Evolutionary conservation across 53 echinoderm and acorn worm genomes (phyloP).

Genomic region (Holothuria leucospilota): DNA sequence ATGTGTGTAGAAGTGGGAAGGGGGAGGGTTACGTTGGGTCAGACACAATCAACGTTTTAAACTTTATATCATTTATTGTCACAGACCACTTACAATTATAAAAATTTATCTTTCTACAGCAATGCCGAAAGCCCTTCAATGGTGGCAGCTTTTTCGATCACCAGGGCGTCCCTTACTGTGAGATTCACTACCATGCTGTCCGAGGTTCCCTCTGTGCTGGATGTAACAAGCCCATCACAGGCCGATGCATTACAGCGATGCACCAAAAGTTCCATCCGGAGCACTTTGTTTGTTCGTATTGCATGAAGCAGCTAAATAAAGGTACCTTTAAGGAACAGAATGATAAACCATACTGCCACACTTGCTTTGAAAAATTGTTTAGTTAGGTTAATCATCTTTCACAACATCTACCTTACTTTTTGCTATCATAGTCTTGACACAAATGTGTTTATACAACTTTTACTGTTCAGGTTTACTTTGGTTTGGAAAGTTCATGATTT

Average conservation of each 20-base stretch:
- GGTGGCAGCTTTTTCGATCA: constrained; percentile 98
- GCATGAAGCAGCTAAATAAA: constrained; percentile 98
- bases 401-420: neutral
- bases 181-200: constrained; percentile 97
- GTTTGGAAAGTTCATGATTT: no score
- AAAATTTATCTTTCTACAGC: constrained; percentile 52
- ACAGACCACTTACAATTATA: no score
- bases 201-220: constrained; percentile 94
- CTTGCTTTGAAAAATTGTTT: constrained; percentile 92
- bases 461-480: no score
- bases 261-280: constrained; percentile 97
- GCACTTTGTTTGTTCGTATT: constrained; percentile 97
- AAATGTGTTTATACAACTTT: neutral
- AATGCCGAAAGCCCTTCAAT: constrained; percentile 91
- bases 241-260: constrained; percentile 99
- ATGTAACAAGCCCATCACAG: constrained; percentile 94
- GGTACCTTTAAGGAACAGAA: constrained; percentile 99
- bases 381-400: constrained; percentile 62
- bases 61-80: no score
- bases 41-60: no score
- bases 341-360: constrained; percentile 97
- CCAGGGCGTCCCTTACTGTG: constrained; percentile 93
- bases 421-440: no score
- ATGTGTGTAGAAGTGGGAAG: no score
- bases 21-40: no score